A percentile compares a stretch with the other conserved stretches of the same genome.
Conservation (phyloP, 2,113 vertebrate genomes). For the Gallinago media region DNA sequence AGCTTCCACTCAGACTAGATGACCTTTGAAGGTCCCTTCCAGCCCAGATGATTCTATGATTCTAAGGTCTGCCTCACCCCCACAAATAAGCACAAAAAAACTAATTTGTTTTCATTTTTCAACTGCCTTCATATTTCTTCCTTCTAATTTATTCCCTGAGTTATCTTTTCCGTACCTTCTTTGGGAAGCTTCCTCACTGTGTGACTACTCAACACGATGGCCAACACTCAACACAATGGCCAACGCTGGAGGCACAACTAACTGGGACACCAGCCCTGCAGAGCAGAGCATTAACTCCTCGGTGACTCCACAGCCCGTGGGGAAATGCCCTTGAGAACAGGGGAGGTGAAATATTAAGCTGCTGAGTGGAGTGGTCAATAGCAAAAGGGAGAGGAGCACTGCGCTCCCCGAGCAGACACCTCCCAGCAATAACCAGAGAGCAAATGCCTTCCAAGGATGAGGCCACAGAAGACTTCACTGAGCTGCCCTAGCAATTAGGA, state of each 20-base stretch:
- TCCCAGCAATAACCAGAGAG: neutral
- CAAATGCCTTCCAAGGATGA: neutral
- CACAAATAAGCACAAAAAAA: neutral
- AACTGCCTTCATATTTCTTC: neutral
- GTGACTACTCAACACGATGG: neutral
- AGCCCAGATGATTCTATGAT: too few relatives aligned
- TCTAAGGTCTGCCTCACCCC: neutral
- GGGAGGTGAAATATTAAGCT: neutral
- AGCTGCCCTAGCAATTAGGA: neutral
- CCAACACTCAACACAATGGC: neutral
- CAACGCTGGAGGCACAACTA: neutral
- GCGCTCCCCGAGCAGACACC: neutral
- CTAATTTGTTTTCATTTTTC: neutral
- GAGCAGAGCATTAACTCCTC: neutral
- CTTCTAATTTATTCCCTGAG: neutral
- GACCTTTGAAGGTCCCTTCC: too few relatives aligned
- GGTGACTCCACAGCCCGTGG: neutral
- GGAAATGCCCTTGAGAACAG: neutral
- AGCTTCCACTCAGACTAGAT: neutral
- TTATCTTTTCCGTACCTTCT: neutral
- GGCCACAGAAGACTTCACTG: neutral
- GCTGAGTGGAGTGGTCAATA: fast-evolving
- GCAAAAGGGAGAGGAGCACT: neutral
- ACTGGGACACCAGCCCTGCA: neutral
- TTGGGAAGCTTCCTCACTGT: neutral